Evolutionary conservation across 2,113 vertebrate species (phyloP), one percentile per base, ranked within the genome.

Genomic region (Ophthalmolycus amberensis): DNA sequence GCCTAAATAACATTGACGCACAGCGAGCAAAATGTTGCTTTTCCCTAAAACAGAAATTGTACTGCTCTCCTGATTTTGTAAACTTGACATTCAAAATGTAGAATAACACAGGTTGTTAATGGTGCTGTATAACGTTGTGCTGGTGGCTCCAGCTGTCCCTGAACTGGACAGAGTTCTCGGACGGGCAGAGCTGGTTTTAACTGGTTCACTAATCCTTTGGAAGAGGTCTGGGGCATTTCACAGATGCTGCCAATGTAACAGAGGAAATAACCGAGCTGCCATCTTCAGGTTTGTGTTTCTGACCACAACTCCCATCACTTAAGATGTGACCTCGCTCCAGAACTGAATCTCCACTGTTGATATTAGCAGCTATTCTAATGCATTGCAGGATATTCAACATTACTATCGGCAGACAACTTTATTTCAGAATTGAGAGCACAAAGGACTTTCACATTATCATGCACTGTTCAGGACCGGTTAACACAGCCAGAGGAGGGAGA

Each of bases 91-190:
- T 52, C 0, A 48, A 32, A 46, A 37, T 40, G 15, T n/a, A 22
- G 7, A 62, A 16, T 7, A 71, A 20, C 3, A 20, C 3, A 20
- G 5, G 3, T 34, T 29, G 64, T 79, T 50, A 59, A 46, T 69
- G 29, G 9, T 42, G 59, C 56, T 42, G 68, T 48, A 46, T n/a
- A 9, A 84, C 46, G 29, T 59, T 37, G 42, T 60, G 27, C 12
- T 56, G 5, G 29, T 63, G 38, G 63, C 77, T 46, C 46, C 92
- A 93, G 90, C 90, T 92, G 91, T 90, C 88, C 83, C 52, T 59
- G 5, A 9, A 27, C 56, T 48, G 44, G 44, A 75, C 54, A 80
- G 73, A 78, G 46, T 50, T 48, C 67, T 70, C n/a, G 44, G 70
- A 82, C 70, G 71, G 65, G 40, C 68, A 20, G 40, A 72, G 83